These are phyloP conservation scores for Tipula lateralis DNA, from an alignment of 2,888 invertebrate genomes.

Conservation along the genomic window DNA sequence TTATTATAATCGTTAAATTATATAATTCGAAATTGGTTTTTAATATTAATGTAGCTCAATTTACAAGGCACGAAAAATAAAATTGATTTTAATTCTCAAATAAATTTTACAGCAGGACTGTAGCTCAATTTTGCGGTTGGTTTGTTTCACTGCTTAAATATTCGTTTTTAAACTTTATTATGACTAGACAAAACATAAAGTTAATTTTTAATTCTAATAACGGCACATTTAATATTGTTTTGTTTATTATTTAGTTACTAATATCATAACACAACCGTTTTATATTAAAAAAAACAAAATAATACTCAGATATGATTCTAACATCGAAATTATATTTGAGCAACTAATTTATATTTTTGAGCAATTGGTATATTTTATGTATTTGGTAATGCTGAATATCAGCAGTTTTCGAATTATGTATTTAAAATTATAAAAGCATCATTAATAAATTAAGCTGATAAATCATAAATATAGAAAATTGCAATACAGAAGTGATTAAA, in stretches of 20 bases:
- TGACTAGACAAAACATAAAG: conserved; percentile 26
- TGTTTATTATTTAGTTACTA: neutral
- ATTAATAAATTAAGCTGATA: neutral
- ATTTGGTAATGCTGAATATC: neutral
- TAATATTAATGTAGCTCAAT: neutral
- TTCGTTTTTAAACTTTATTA: neutral
- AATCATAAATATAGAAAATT: neutral
- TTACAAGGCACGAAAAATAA: conserved; percentile 13
- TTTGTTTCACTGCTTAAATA: neutral
- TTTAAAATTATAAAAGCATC: neutral
- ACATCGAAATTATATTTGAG: neutral
- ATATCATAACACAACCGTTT: conserved; percentile 6
- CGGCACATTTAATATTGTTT: conserved; percentile 30
- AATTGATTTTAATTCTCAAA: neutral
- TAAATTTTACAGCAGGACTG: neutral
- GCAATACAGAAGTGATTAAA: neutral
- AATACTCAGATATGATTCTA: neutral
- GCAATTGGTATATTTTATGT: neutral
- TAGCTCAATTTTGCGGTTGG: neutral
- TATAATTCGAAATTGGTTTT: neutral
- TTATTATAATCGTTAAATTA: neutral
- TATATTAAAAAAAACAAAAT: neutral
- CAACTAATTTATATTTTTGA: neutral
- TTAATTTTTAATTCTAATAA: conserved; percentile 29
- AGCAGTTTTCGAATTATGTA: neutral